Evolutionary conservation across 2,888 invertebrate genomes (phyloP).

Genomic region (Coelopa pilipes): DNA sequence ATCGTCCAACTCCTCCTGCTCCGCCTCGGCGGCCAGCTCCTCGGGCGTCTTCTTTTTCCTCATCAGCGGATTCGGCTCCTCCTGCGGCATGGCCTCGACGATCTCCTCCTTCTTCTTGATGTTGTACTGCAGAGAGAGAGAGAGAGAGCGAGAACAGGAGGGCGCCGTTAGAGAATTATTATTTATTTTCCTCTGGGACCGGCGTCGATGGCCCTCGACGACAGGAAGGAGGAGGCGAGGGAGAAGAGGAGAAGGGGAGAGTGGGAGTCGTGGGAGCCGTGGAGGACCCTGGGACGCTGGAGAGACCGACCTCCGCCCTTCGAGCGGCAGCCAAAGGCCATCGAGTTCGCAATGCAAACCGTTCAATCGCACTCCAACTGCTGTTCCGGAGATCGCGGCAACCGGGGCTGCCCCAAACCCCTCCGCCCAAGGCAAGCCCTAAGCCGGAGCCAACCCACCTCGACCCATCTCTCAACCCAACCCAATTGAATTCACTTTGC

Average conservation of each 20-base stretch:
- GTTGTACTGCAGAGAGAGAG: constrained; percentile 83
- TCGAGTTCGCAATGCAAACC: not conserved
- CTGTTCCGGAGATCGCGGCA: not conserved
- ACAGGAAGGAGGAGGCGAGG: not conserved
- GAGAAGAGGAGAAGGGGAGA: not conserved
- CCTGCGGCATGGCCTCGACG: constrained; percentile 83
- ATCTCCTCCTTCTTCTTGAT: constrained; percentile 98
- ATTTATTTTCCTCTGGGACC: not conserved
- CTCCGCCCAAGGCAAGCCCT: too few relatives aligned
- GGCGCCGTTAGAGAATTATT: not conserved
- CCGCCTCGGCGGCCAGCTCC: constrained; percentile 95
- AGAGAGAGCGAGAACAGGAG: constrained; percentile 1
- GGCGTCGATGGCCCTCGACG: not conserved
- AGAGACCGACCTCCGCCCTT: too few relatives aligned
- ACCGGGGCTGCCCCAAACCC: too few relatives aligned
- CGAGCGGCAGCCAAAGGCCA: not conserved
- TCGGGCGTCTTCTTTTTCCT: constrained; percentile 99
- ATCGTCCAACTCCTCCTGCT: constrained; percentile 94
- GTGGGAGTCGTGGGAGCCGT: not conserved
- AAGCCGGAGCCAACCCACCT: too few relatives aligned
- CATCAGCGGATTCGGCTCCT: constrained; percentile 94
- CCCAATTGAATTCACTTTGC: constrained; percentile 3
- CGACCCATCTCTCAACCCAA: not conserved
- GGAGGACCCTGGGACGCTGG: not conserved
- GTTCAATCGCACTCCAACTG: not conserved